Conservation (phyloP, 2,113 vertebrate genomes). For the Oryzias melastigma region DNA sequence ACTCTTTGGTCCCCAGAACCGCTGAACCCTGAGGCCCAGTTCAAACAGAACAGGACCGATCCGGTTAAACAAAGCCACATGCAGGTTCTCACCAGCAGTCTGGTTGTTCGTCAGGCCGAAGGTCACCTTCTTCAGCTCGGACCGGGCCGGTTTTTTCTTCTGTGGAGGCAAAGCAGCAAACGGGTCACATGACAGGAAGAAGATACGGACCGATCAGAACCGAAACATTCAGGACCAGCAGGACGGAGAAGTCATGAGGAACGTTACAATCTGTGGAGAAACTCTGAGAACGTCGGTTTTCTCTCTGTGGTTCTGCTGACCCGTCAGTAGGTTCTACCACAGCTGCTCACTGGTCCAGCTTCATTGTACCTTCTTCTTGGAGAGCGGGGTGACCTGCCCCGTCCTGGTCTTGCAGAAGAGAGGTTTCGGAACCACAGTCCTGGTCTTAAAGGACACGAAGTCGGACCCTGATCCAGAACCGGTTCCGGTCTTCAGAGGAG, state of each 20-base stretch:
- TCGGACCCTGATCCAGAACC: not conserved
- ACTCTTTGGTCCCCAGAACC: not conserved
- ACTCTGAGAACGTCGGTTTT: too few species aligned
- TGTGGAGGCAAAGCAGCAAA: constrained; percentile 31
- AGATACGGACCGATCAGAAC: too few species aligned
- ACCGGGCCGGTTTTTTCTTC: constrained; percentile 35
- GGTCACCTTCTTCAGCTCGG: constrained; percentile 70
- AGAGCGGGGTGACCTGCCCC: constrained; percentile 41
- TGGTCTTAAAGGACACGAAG: constrained; percentile 81
- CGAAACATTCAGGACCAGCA: not conserved
- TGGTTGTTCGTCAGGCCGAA: constrained; percentile 69
- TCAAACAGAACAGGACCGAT: not conserved
- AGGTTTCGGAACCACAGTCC: constrained; percentile 67
- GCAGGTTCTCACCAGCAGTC: constrained; percentile 47
- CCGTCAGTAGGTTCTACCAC: not conserved
- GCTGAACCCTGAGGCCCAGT: not conserved
- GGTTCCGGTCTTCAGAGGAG: constrained; percentile 8
- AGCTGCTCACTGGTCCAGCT: not conserved
- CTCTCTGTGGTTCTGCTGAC: too few species aligned
- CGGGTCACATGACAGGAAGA: not conserved
- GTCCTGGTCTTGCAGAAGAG: constrained; percentile 81
- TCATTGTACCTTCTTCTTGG: constrained; percentile 46
- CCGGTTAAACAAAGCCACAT: not conserved
- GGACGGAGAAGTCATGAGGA: not conserved
- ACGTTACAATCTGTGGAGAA: too few species aligned